A percentile compares a stretch with the other conserved stretches of the same genome.
Evolutionary conservation across 2,888 invertebrate genomes (phyloP).

Genomic region (Zhengitettix transpicula): DNA sequence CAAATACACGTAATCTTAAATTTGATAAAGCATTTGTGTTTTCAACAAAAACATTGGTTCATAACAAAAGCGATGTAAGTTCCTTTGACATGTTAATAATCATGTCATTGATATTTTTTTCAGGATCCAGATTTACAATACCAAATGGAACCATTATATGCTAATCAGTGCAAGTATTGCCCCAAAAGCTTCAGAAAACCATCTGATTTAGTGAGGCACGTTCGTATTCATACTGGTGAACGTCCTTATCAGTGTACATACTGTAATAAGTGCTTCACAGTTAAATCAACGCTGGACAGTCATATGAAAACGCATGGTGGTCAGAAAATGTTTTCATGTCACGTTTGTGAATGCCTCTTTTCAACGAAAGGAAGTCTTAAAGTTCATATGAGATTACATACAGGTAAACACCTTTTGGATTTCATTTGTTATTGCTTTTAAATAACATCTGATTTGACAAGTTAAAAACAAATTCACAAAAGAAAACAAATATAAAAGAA

Average conservation of each 20-base stretch:
- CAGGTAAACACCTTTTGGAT: slow-evolving; percentile 23
- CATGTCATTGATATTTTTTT: not conserved
- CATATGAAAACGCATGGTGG: slow-evolving; percentile 41
- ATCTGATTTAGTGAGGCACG: slow-evolving; percentile 46
- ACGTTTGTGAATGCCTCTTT: slow-evolving; percentile 42
- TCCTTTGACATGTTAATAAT: too few species aligned
- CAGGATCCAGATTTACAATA: slow-evolving; percentile 14
- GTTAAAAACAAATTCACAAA: too few species aligned
- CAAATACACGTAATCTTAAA: too few species aligned
- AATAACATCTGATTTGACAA: not conserved
- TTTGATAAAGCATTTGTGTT: too few species aligned
- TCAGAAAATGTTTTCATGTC: slow-evolving; percentile 38
- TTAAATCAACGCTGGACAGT: slow-evolving; percentile 45
- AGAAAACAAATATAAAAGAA: too few species aligned
- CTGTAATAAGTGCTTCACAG: slow-evolving; percentile 39
- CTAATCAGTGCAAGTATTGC: slow-evolving; percentile 38
- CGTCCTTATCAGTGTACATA: slow-evolving; percentile 39
- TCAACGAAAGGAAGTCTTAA: slow-evolving; percentile 47
- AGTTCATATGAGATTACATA: slow-evolving; percentile 49
- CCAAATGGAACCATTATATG: slow-evolving; percentile 22
- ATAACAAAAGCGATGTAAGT: too few species aligned
- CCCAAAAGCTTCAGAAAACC: slow-evolving; percentile 49
- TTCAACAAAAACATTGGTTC: too few species aligned
- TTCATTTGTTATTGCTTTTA: not conserved
- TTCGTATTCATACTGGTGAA: slow-evolving; percentile 50